Conservation (phyloP, 2,113 vertebrate species). For the Acinonyx jubatus region DNA sequence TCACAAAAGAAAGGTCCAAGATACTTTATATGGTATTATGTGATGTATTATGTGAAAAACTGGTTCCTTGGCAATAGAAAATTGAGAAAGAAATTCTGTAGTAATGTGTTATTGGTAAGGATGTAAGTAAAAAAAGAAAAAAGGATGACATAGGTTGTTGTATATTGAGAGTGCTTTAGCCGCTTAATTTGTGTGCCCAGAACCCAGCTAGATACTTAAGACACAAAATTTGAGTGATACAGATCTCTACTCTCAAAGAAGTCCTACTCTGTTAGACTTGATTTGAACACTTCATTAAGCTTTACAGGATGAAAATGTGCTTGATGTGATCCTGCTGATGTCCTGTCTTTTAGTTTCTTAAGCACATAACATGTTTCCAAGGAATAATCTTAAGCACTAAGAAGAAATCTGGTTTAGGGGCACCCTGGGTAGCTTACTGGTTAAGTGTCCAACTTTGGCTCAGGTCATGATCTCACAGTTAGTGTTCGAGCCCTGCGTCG, state of each 20-base stretch:
- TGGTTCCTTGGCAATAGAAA: background rate
- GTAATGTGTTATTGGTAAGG: background rate
- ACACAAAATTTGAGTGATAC: constrained; percentile 14
- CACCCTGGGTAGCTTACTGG: background rate
- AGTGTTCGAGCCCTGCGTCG: background rate
- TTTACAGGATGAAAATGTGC: background rate
- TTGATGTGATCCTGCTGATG: background rate
- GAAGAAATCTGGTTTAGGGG: background rate
- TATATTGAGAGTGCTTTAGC: background rate
- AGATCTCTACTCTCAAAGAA: background rate
- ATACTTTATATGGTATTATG: background rate
- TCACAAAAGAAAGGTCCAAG: background rate
- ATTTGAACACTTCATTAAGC: background rate
- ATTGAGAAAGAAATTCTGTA: constrained; percentile 30
- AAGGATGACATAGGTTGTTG: background rate
- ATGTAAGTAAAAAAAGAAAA: background rate
- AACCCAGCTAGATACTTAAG: background rate
- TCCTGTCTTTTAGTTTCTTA: constrained; percentile 28
- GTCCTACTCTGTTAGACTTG: background rate
- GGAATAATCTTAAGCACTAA: background rate
- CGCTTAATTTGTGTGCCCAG: background rate
- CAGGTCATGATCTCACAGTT: background rate
- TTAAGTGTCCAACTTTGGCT: background rate
- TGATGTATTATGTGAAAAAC: background rate
- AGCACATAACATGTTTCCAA: background rate